These are phyloP conservation scores for Embiotoca jacksoni DNA, from an alignment of 2,113 vertebrate species.

Conservation along the genomic window DNA sequence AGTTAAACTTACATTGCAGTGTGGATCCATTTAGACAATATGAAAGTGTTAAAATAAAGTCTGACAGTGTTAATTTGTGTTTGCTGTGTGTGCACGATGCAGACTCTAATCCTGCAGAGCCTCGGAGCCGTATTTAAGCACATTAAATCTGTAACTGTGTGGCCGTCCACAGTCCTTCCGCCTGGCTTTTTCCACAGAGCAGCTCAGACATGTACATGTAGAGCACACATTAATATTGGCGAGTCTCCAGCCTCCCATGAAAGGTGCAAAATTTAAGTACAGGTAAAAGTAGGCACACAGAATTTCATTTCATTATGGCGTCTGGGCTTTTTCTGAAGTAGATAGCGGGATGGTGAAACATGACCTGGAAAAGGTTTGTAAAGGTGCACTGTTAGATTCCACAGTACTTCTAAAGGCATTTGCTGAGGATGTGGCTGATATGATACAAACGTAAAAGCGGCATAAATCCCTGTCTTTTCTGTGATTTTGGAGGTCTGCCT, in stretches of 20 bases:
- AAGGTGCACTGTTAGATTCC: slow-evolving; percentile 24
- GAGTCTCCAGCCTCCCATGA: slow-evolving; percentile 19
- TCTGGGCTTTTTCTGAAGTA: slow-evolving; percentile 43
- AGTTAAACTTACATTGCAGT: neutral
- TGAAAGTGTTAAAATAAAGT: neutral
- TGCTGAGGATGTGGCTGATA: slow-evolving; percentile 36
- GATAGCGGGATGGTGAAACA: slow-evolving; percentile 28
- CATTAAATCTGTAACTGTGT: slow-evolving; percentile 50
- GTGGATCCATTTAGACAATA: slow-evolving; percentile 1
- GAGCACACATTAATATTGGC: slow-evolving; percentile 46
- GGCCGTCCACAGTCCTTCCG: slow-evolving; percentile 28
- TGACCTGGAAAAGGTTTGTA: slow-evolving; percentile 29
- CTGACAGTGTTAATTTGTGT: slow-evolving; percentile 2
- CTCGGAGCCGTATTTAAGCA: slow-evolving; percentile 34
- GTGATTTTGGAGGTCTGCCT: slow-evolving; percentile 42
- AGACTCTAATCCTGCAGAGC: slow-evolving; percentile 31
- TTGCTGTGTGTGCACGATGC: neutral
- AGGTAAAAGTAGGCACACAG: slow-evolving; percentile 32
- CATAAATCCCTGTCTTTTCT: slow-evolving; percentile 45
- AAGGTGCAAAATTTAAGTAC: slow-evolving; percentile 42
- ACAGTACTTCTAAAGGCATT: slow-evolving; percentile 33
- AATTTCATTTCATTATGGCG: slow-evolving; percentile 49
- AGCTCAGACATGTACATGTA: slow-evolving; percentile 33
- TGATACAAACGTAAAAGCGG: slow-evolving; percentile 45
- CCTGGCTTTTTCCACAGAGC: slow-evolving; percentile 31